Evolutionary conservation across 2,888 invertebrate species (phyloP), one percentile per base, ranked within the genome.

Genomic region (Lamellibrachia satsuma): DNA sequence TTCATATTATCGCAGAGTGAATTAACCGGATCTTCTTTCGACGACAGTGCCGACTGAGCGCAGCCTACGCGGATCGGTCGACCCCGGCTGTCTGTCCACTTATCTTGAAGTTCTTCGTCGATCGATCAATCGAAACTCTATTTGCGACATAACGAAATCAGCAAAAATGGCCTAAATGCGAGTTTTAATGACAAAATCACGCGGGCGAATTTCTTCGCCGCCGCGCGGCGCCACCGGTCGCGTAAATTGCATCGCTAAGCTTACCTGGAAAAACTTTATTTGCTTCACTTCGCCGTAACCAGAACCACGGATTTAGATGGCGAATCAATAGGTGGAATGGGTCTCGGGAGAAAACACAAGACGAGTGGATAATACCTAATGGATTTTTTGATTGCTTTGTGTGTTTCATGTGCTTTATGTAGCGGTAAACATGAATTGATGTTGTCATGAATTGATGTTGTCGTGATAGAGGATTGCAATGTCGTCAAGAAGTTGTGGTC

Each of bases 91-190:
- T 1, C 75, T 6, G 75, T 75, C 75, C 75, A 75, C 75, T 75
- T 75, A 75, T 75, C 75, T 75, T 75, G 75, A 75, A 75, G 75
- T 75, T 75, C 75, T 11, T 75, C 75, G 15, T 75, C 75, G 75
- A 75, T 75, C 75, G 75, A 75, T 75, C 75, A 22, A 75, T 75
- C 75, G 75, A 75, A 75, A 75, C 75, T 75, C 22, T 75, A 75
- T 75, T 75, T 75, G 75, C 75, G 75, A 75, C 75, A 75, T 75
- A 75, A 75, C 75, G 75, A 75, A 75, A 75, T 75, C 75, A 75
- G 75, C 75, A 75, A 75, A 75, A 75, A 75, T 75, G 75, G 75
- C 75, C 75, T 75, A 75, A 75, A 75, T 75, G 75, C 75, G 75
- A 75, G 75, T 75, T 75, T 75, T 75, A 75, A 75, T 75, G 75